Evolutionary conservation across 2,888 invertebrate species (phyloP), one percentile per base, ranked within the genome.

Genomic region (Pasiphila rectangulata): DNA sequence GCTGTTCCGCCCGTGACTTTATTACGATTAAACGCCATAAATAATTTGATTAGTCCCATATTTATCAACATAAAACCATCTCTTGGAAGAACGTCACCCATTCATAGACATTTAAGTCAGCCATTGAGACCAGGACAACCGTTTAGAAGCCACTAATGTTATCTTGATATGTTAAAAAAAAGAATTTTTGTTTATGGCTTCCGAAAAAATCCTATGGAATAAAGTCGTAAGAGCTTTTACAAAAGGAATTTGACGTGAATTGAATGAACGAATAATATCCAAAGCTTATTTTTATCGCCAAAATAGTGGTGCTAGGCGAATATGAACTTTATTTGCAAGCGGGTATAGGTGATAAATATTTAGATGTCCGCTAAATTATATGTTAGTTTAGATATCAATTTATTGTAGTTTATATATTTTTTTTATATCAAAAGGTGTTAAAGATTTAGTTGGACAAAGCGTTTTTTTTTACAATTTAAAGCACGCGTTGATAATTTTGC

Each of bases 1-100:
- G 85, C 77, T 85, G 86, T 74, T 67, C 63, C 61, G 51, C 17
- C 24, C 10, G 19, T 57, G 61, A 73, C 75, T 82, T 83, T 83
- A 84, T 83, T 70, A 74, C 76, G 67, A 75, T 85, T 84, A 83
- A 79, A 84, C 83, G 67, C 87, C 88, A 85, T 88, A 87, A 87
- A 87, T 87, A 87, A 88, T 87, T 87, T 83, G 86, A 88, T 88
- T 87, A 88, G 87, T 83, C 76, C 65, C 83, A 79, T 85, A 86
- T 88, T 85, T 87, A 87, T 88, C 87, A 86, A 82, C 79, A 81
- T 74, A 76, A 75, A 82, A 78, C 72, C 81, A 83, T 88, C 84
- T 69, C 65, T 70, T 70, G 83, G 81, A 82, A 84, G 85, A 84
- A 86, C 75, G 84, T 87, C 87, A 85, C 34, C 71, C 74, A 80